Conservation (phyloP, 1,140 invertebrate genomes). For the Gerris buenoi region DNA sequence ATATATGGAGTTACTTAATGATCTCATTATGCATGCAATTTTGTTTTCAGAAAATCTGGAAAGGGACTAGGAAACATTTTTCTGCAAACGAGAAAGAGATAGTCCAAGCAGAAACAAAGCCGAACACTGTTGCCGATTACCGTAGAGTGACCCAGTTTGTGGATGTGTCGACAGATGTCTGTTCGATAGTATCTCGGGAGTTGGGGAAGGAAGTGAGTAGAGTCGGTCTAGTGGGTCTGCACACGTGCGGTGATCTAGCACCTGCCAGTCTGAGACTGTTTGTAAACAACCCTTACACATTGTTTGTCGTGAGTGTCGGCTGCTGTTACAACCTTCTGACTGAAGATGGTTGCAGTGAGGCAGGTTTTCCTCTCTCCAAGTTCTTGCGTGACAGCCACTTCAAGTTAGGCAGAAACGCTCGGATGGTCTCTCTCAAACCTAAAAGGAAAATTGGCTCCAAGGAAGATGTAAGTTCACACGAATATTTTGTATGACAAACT, state of each 20-base stretch:
- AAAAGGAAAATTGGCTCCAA: conserved; percentile 43
- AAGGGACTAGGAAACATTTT: too few species aligned
- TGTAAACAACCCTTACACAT: conserved; percentile 33
- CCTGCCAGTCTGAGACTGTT: conserved; percentile 61
- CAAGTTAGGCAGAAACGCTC: conserved; percentile 53
- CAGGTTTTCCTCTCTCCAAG: conserved; percentile 49
- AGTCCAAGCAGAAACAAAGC: too few species aligned
- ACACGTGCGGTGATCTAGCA: conserved; percentile 77
- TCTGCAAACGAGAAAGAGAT: too few species aligned
- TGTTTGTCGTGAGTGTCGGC: conserved; percentile 60
- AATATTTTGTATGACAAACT: not conserved
- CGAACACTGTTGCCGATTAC: too few species aligned
- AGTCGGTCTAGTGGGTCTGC: conserved; percentile 44
- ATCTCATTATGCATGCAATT: too few species aligned
- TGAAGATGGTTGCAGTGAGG: conserved; percentile 36
- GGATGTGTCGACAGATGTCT: too few species aligned
- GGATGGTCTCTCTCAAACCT: conserved; percentile 69
- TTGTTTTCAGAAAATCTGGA: too few species aligned
- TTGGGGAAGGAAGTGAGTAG: too few species aligned
- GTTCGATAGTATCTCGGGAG: too few species aligned
- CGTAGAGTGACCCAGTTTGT: too few species aligned
- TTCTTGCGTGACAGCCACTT: conserved; percentile 38
- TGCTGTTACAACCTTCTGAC: conserved; percentile 80
- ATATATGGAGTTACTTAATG: too few species aligned
- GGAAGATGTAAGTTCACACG: conserved; percentile 30